Percentiles rank a stretch among this genome's conserved stretches.
These are phyloP conservation scores for Solenopsis fugax DNA, from an alignment of 1,140 invertebrate species.

Conservation along the genomic window DNA sequence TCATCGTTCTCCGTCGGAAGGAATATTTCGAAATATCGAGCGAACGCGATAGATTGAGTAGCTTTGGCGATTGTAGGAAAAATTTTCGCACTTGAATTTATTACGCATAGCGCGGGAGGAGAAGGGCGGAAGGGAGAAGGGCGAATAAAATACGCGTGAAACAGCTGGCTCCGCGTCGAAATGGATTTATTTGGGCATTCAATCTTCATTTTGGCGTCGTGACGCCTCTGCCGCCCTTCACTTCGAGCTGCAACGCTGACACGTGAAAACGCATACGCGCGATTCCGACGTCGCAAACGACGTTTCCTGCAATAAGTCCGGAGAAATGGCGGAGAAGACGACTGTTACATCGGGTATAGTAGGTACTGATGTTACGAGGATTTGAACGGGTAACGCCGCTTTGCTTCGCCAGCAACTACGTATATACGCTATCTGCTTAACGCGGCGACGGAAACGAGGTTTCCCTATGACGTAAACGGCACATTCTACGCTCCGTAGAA, in stretches of 20 bases:
- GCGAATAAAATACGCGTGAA: constrained; percentile 50
- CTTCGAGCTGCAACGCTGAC: constrained; percentile 41
- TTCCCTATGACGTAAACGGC: constrained; percentile 43
- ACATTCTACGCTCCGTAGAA: constrained; percentile 7
- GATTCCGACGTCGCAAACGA: constrained; percentile 51
- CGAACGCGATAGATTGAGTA: constrained; percentile 52
- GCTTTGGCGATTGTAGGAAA: constrained; percentile 47
- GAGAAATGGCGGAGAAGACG: constrained; percentile 34
- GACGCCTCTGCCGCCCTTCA: not conserved
- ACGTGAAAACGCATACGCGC: constrained; percentile 47
- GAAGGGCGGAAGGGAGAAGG: not conserved
- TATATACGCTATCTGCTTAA: constrained; percentile 39
- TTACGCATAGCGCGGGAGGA: not conserved
- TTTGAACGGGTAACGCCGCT: constrained; percentile 40
- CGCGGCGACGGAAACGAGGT: constrained; percentile 42
- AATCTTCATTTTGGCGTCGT: constrained; percentile 50
- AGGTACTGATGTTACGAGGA: constrained; percentile 46
- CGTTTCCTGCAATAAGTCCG: constrained; percentile 48
- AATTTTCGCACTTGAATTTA: constrained; percentile 49
- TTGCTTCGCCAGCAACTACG: constrained; percentile 47
- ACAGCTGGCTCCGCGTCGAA: constrained; percentile 46
- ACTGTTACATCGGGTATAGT: constrained; percentile 37
- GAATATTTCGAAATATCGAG: constrained; percentile 51
- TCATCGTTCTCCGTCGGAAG: constrained; percentile 9
- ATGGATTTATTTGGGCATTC: constrained; percentile 55